Evolutionary conservation across 2,113 vertebrate species (phyloP), one percentile per base, ranked within the genome.

Genomic region (Chaenogobius annularis): DNA sequence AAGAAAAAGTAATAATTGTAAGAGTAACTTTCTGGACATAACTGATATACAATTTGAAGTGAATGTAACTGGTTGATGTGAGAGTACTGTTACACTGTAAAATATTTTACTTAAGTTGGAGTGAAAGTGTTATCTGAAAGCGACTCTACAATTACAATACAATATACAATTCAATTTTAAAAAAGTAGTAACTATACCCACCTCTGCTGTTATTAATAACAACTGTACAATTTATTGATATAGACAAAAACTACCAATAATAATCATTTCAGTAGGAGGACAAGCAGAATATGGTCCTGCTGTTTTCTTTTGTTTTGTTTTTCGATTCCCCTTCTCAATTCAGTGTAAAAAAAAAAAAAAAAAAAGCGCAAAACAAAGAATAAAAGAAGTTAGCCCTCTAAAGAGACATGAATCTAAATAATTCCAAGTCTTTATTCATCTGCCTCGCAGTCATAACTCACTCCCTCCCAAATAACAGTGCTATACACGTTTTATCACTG

Each of bases 381-480:
- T 70, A 54, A 82, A 86, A 61, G 75, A 90, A 90, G 87, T 89
- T 82, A 81, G 85, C 88, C 4, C 86, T 89, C 86, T 75, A 70
- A 86, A 90, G 86, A 90, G 81, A 75, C 83, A 77, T 83, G 85
- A 83, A 80, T 85, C 85, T 84, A 89, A 88, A 90, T 87, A 89
- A 92, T 90, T 82, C 35, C 59, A 62, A 74, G 84, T 87, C 87
- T 86, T 90, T 88, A 88, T 90, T 90, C 84, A 80, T 74, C 67
- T 71, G 78, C 85, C 89, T 85, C 74, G 54, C 82, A 70, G 80
- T 88, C 87, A 84, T 92, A 90, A 90, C 90, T 90, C 90, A 90
- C 82, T 90, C 82, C 77, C 83, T 84, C 85, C 83, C 85, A 83
- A 87, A 85, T 88, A 84, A 85, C 89, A 84, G 73, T 69, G 83